Conservation (phyloP, 2,797 vertebrate genomes). For the Tenualosa thibaudeaui region DNA sequence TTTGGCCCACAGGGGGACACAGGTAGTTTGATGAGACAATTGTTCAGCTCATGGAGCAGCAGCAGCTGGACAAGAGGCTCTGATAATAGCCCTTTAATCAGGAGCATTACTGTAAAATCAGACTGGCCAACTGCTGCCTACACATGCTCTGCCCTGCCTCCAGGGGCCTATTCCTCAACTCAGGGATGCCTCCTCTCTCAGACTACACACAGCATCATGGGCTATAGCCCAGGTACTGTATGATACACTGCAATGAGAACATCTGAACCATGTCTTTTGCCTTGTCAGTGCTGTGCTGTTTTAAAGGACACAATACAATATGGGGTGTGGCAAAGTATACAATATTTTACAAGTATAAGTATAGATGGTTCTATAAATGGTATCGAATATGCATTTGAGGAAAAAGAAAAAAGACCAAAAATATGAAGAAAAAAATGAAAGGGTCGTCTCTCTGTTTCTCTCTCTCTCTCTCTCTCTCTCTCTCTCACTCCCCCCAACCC, state of each 20-base stretch:
- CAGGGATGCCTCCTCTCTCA: background rate
- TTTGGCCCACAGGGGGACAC: conserved; percentile 57
- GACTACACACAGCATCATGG: no score
- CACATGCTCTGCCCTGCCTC: background rate
- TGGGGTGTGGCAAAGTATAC: no score
- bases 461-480: background rate
- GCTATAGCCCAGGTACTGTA: no score
- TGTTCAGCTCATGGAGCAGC: conserved; percentile 20
- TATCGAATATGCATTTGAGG: no score
- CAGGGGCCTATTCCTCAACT: background rate
- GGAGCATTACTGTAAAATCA: background rate
- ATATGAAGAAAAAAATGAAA: no score
- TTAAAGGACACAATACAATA: no score
- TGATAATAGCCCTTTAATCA: conserved; percentile 13
- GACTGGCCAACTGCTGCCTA: background rate
- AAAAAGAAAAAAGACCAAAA: no score
- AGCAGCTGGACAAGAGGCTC: background rate
- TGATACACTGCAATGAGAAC: no score
- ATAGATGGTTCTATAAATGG: no score
- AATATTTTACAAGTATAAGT: no score
- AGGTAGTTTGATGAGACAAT: conserved; percentile 31
- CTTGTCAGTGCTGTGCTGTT: no score
- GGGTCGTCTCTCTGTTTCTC: background rate
- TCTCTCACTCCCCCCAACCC: background rate
- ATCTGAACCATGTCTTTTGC: no score